Percentiles rank a stretch among this genome's conserved stretches.
phyloP scores from a whole-genome alignment of 2,113 vertebrate genomes.

The Semnopithecus entellus region DNA sequence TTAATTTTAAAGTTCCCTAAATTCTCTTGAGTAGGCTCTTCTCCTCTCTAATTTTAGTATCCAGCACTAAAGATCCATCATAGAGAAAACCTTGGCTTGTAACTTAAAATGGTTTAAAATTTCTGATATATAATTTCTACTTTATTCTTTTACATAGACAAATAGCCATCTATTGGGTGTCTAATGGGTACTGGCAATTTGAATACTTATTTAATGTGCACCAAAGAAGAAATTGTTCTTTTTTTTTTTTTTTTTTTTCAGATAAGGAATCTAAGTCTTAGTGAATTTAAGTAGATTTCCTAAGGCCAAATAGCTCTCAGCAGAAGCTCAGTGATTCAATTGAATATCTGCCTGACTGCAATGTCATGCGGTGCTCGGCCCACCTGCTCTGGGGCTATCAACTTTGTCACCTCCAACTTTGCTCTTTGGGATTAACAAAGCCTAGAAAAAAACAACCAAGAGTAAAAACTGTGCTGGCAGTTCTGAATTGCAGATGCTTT shows the following conservation, averaged over 20 bases:
- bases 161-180: slow-evolving; percentile 53
- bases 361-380: not conserved
- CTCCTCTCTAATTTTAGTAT: not conserved
- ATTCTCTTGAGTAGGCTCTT: not conserved
- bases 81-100: not conserved
- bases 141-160: slow-evolving; percentile 55
- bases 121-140: slow-evolving; percentile 52
- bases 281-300: slow-evolving; percentile 15
- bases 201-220: slow-evolving; percentile 68
- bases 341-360: not conserved
- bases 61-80: not conserved
- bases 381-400: not conserved
- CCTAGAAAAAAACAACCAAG: not conserved
- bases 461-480: not conserved
- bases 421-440: not conserved
- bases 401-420: not conserved
- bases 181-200: slow-evolving; percentile 64
- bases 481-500: not conserved
- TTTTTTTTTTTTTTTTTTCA: not conserved
- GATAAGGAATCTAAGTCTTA: slow-evolving; percentile 33
- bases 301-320: not conserved
- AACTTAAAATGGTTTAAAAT: slow-evolving; percentile 37
- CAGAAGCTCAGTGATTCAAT: not conserved
- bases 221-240: slow-evolving; percentile 43
- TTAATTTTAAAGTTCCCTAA: not conserved